Base-by-base conservation (phyloP, 2,888 invertebrate species). In the Tanytarsus gracilentus region DNA sequence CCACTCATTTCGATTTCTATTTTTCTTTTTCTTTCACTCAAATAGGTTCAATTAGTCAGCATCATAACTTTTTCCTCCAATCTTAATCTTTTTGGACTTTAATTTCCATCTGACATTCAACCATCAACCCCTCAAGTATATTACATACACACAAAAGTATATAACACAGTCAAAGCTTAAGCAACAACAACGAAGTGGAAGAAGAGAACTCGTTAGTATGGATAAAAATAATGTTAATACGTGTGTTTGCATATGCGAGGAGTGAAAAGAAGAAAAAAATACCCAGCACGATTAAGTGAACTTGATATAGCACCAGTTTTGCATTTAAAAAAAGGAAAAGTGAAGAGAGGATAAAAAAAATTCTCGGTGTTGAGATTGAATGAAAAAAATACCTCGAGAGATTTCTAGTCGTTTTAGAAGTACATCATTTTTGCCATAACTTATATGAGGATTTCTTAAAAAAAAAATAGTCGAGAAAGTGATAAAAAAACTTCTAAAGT, bases 341-440 rank as follows among this genome's bases (percentile, higher is more conserved):
- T 14, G 40, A 33, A n/a, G 16, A 49, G 8, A 33, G 8, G 39
- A 23, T 29, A 40, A 23, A 56, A 56, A 39, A 44, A 58, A 39
- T 36, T 23, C 36, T 44, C 44, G 44, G 18, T 23, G 29, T 58
- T 58, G 44, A 29, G 48, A 58, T 58, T 58, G 58, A 29, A n/a
- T n/a, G n/a, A 58, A 58, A 33, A 58, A 48, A 48, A 58, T 58
- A 58, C 58, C 58, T 58, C 58, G 58, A 58, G 53, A 55, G 58
- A 58, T 48, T 18, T 58, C 58, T 58, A 58, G 58, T 58, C 58
- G 48, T 48, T 44, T 58, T 48, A 30, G 29, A 23, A 23, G 5
- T 44, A 30, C 30, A 48, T 16, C 40, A 26, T 40, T 40, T 40
- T 40, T 40, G 27, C 21, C 36, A 23, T 53, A 33, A 26, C n/a